phyloP scores from a whole-genome alignment of 2,797 vertebrate species.

The Smutsia temminckii region DNA sequence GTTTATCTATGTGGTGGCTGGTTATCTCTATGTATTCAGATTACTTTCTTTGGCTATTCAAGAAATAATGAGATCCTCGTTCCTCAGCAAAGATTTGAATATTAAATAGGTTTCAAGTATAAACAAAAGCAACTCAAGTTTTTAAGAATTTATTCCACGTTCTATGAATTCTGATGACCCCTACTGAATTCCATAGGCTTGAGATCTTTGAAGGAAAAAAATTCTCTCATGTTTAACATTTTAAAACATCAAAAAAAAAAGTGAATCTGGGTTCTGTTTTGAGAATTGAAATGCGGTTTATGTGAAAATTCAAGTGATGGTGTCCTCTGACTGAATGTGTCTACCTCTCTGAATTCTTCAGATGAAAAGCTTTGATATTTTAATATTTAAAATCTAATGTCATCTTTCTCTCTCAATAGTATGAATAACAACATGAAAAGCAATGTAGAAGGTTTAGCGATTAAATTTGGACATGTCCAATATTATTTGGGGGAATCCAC shows the following conservation, averaged over 20 bases:
- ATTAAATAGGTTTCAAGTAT: conserved; percentile 41
- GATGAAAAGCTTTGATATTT: conserved; percentile 57
- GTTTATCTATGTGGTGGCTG: background rate
- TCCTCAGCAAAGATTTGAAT: conserved; percentile 47
- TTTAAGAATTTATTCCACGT: conserved; percentile 54
- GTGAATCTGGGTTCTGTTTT: conserved; percentile 36
- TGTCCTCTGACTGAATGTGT: conserved; percentile 3
- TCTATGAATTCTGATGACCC: conserved; percentile 43
- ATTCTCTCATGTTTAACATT: conserved; percentile 64
- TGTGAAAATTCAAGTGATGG: conserved; percentile 34
- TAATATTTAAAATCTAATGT: conserved; percentile 72
- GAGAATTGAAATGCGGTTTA: conserved; percentile 47
- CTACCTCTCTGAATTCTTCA: conserved; percentile 16
- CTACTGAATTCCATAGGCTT: background rate
- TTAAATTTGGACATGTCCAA: background rate
- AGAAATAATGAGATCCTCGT: background rate
- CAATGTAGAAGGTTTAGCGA: conserved; percentile 35
- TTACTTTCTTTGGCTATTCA: conserved; percentile 11
- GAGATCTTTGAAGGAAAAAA: conserved; percentile 49
- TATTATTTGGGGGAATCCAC: background rate
- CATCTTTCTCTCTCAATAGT: background rate
- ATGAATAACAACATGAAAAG: conserved; percentile 62
- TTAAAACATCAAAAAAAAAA: conserved; percentile 55
- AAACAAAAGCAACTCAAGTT: conserved; percentile 62
- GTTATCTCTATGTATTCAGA: conserved; percentile 56